Evolutionary conservation across 2,113 vertebrate genomes (phyloP), one percentile per base, ranked within the genome.

Genomic region (Miniopterus natalensis): DNA sequence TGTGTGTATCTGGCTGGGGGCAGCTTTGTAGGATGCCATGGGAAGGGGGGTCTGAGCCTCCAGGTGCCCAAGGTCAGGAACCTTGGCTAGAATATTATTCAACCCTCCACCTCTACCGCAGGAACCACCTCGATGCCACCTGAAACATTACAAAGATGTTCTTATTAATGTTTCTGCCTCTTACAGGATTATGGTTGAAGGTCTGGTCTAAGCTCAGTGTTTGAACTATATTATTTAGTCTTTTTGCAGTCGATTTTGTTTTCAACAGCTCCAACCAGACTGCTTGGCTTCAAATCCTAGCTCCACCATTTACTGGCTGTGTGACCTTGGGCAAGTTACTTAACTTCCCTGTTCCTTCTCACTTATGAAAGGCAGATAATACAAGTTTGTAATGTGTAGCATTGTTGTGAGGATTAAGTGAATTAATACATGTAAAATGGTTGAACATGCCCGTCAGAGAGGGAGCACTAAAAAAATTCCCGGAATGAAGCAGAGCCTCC

Each of bases 341-440:
- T 36, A 75, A 79, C 63, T 20, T 92, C 59, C 90, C 75, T 88
- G 81, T n/a, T 74, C 70, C 27, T 85, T 79, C 57, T 36, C 66
- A 18, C 61, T 70, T 45, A 12, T 42, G 53, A 95, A 83, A 84
- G 8, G 11, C n/a, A n/a, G 66, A 36, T 12, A 47, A 36, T 49
- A 9, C 13, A 73, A 25, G 10, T 53, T 66, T 71, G 59, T 75
- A 75, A 51, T 6, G 29, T 14, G 12, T 36, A 49, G 12, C 20
- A 57, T 0, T 27, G 23, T 36, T 71, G 74, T 63, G 13, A 59
- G 63, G 78, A 66, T 85, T 66, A 80, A 71, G 40, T 63, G 70
- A 79, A 8, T 61, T 57, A 55, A 68, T 40, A 20, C n/a, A 23
- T 10, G 21, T 11, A 59, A 77, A 78, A 55, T n/a, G 20, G 5